Base-by-base conservation (phyloP, 1,140 invertebrate genomes). In the Drosophila pachea region DNA sequence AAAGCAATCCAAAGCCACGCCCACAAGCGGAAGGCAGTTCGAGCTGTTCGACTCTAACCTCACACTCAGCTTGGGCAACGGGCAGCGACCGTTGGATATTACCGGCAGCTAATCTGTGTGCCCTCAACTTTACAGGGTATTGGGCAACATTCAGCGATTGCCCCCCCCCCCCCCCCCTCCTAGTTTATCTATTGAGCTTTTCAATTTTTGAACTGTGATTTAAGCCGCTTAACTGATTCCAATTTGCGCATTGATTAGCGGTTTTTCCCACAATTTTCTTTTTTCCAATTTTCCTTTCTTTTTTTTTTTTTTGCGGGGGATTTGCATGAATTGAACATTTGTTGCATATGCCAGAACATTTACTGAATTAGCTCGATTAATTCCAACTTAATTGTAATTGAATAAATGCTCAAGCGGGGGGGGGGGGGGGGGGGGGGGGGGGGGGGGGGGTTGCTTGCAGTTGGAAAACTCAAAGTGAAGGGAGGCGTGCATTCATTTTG, bases 191-290 rank as follows among this genome's bases (percentile, higher is more conserved):
- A 64, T 64, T 64, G 52, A 40, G 54, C 32, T 48, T 62, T 36
- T 62, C 66, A 68, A 68, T 68, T 52, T 52, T 52, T 68, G 53
- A 68, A 63, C 36, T 56, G 56, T 0, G 52, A 69, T 64, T 69
- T 69, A 69, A 65, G 67, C 67, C 53, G 67, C 67, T 69, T 69
- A 69, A 69, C 67, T 69, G 67, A 65, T 65, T 69, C 43, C 50
- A 64, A 69, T 45, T 56, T 65, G 62, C 47, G 33, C 47, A 8
- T 50, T 68, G 67, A 69, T 69, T 64, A 69, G 61, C 61, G 61
- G 67, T 64, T 53, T 52, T 36, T 53, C 5, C 7, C 3, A 38
- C 35, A 38, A 7, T 29, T 38, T 50, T 40, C 14, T 38, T 31
- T 43, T 3, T 3, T 12, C 7, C 35, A 38, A 7, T 29, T 22